These are phyloP conservation scores for Sanderia malayensis DNA, from an alignment of 30 jellyfish, hydroid and myxozoan species.

Conservation along the genomic window DNA sequence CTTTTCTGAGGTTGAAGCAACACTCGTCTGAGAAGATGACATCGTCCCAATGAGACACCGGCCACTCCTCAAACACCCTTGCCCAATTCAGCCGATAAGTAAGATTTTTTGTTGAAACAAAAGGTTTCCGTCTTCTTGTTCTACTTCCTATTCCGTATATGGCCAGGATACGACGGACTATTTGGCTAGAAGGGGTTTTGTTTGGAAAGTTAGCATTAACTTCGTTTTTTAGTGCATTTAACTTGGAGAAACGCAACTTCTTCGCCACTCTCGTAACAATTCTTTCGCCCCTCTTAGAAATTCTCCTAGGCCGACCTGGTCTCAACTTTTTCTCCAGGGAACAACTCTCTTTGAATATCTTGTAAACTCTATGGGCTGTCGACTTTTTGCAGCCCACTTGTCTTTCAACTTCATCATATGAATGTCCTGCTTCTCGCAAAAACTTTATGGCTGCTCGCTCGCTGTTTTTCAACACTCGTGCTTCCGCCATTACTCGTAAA, in stretches of 20 bases:
- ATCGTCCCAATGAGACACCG: constrained; percentile 14
- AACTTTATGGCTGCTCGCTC: neutral
- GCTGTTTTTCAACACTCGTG: neutral
- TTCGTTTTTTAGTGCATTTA: neutral
- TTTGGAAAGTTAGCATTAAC: neutral
- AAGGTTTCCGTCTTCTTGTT: neutral
- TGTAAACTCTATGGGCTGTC: neutral
- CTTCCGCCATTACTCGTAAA: neutral
- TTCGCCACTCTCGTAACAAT: constrained; percentile 10
- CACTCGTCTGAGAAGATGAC: constrained; percentile 1
- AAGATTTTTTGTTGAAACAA: constrained; percentile 3
- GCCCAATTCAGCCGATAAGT: constrained; percentile 9
- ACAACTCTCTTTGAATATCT: neutral
- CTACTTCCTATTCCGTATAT: neutral
- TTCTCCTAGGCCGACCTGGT: constrained; percentile 20
- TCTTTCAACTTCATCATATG: neutral
- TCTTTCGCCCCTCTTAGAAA: constrained; percentile 7
- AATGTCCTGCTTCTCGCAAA: neutral
- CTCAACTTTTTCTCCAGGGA: neutral
- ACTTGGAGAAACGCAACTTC: neutral
- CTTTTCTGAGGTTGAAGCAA: neutral
- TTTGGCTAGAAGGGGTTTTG: neutral
- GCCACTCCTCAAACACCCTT: neutral
- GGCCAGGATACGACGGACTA: neutral
- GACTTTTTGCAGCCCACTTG: constrained; percentile 7